Percentiles rank a stretch among this genome's conserved stretches.
phyloP scores from a whole-genome alignment of 2,888 invertebrate genomes.

The Cephus spinipes region DNA sequence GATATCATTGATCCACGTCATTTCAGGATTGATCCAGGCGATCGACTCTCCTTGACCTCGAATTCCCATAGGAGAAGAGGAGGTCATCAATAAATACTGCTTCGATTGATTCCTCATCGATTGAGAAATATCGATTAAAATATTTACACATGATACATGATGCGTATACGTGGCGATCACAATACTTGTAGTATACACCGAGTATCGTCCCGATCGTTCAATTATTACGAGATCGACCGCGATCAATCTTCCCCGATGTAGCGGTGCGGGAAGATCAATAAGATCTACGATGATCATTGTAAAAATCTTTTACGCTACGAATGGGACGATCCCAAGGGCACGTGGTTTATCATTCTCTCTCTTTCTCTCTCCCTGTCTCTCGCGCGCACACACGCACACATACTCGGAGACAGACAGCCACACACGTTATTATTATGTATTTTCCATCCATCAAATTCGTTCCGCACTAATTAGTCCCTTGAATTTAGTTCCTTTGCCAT shows the following conservation, averaged over 20 bases:
- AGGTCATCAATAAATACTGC: conserved; percentile 5
- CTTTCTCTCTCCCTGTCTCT: background rate
- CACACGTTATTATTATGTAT: background rate
- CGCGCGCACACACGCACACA: background rate
- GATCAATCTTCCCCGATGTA: background rate
- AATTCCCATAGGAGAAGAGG: background rate
- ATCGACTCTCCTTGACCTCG: background rate
- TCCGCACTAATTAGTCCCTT: background rate
- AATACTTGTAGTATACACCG: conserved; percentile 35
- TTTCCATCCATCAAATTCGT: background rate
- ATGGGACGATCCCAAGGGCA: background rate
- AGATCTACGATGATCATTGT: background rate
- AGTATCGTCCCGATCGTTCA: background rate
- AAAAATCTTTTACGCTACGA: background rate
- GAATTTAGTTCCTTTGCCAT: conserved; percentile 68
- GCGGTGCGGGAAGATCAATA: background rate
- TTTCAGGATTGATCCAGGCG: background rate
- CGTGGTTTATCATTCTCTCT: background rate
- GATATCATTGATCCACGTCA: background rate
- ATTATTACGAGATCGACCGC: background rate
- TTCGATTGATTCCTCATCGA: conserved; percentile 3
- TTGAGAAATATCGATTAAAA: conserved; percentile 33
- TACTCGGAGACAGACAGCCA: background rate
- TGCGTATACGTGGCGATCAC: conserved; percentile 66
- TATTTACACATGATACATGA: conserved; percentile 64